Base-by-base conservation (phyloP, 2,113 vertebrate genomes). In the Varanus salvator region DNA sequence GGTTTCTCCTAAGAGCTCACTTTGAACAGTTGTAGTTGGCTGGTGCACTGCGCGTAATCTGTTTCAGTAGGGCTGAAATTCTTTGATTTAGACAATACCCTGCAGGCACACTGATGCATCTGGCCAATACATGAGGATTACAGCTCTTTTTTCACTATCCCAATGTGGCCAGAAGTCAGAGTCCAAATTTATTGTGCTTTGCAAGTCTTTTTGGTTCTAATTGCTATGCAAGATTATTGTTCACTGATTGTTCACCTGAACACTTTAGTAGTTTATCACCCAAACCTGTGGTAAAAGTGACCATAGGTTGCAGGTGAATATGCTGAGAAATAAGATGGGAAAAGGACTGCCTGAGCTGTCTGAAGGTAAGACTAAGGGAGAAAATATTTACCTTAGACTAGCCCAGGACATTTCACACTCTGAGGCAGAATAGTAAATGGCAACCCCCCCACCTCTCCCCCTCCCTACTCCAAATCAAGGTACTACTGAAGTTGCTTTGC, bases 31-130 rank as follows among this genome's bases (percentile, higher is more conserved):
- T 82, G 90, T 29, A 84, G 2, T 72, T 78, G 88, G 78, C 86
- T 93, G 38, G n/a, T 82, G n/a, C 90, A 87, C 88, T 50, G 87
- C 90, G 31, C n/a, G 88, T 17, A 60, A 87, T 88, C n/a, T 44
- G 88, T 93, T 94, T 91, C 31, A 23, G 54, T 74, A 90, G 38
- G 77, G 66, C 88, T 93, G 38, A 87, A 91, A 87, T 92, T 3
- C 50, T 88, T 57, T 80, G 77, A n/a, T 87, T 91, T 29, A 50
- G 64, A 80, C 75, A 2, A 31, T 80, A 85, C 2, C 38, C 38
- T 48, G 4, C 69, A 90, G 91, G 31, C 86, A 23, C 90, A 71
- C 31, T 86, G 90, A n/a, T 85, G 85, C 23, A 75, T 90, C 93
- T 82, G 31, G 48, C 14, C 25, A 80, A 21, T 52, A 69, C 52